These are phyloP conservation scores for Callosobruchus maculatus DNA, from an alignment of 2,888 invertebrate species.

Conservation along the genomic window DNA sequence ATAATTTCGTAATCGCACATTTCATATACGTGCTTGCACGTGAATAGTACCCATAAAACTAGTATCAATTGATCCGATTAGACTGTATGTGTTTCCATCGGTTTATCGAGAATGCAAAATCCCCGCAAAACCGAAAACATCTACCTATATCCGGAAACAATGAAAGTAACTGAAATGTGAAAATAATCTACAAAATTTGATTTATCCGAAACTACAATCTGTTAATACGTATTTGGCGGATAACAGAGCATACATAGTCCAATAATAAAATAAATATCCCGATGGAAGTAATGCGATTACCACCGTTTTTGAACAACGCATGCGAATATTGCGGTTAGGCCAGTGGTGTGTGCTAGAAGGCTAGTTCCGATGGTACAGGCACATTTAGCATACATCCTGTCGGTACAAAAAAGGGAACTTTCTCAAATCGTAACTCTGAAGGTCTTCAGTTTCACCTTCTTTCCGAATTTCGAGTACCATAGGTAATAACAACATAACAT, in stretches of 20 bases:
- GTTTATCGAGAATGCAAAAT: background rate
- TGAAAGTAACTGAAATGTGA: conserved; percentile 15
- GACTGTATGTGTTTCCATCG: background rate
- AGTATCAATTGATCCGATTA: background rate
- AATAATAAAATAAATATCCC: conserved; percentile 38
- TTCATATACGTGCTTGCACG: too few relatives aligned
- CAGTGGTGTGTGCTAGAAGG: background rate
- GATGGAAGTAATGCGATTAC: conserved; percentile 38
- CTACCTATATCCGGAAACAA: conserved; percentile 14
- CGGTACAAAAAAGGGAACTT: too few relatives aligned
- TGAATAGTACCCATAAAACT: background rate
- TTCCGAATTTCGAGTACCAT: too few relatives aligned
- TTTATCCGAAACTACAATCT: conserved; percentile 20
- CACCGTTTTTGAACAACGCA: conserved; percentile 29
- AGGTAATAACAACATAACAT: too few relatives aligned
- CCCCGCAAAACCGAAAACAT: background rate
- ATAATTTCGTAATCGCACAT: too few relatives aligned
- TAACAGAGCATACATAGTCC: conserved; percentile 22
- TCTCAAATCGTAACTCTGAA: too few relatives aligned
- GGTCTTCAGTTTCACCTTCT: too few relatives aligned
- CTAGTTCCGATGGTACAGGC: background rate
- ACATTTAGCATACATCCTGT: too few relatives aligned
- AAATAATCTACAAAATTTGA: conserved; percentile 20
- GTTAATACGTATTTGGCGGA: conserved; percentile 20
- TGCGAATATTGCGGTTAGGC: conserved; percentile 18